A percentile compares a stretch with the other conserved stretches of the same genome.
Evolutionary conservation across 2,113 vertebrate genomes (phyloP).

Genomic region (Panthera leo): DNA sequence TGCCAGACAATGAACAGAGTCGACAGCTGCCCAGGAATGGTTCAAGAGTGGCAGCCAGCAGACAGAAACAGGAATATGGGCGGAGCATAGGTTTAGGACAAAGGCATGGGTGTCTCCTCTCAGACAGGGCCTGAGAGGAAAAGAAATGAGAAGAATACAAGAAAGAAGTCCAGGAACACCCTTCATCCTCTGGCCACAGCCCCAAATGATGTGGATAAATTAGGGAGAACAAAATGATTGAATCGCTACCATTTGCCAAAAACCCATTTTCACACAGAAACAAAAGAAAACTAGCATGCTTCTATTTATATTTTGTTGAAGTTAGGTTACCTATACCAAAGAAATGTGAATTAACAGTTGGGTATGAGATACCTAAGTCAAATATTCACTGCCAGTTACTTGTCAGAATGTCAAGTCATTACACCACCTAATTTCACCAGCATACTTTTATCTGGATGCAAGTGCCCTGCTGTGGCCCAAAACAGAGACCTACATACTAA

Average conservation of each 20-base stretch:
- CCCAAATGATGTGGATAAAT: not conserved
- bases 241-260: conserved; percentile 11
- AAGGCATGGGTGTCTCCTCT: conserved; percentile 14
- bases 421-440: conserved; percentile 49
- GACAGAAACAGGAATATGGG: not conserved
- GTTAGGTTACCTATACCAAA: conserved; percentile 15
- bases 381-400: conserved; percentile 35
- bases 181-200: not conserved
- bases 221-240: conserved; percentile 20
- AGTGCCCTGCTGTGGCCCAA: not conserved
- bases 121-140: not conserved
- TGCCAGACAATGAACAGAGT: conserved; percentile 25
- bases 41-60: not conserved
- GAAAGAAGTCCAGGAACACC: not conserved
- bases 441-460: conserved; percentile 3
- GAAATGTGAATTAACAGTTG: conserved; percentile 1
- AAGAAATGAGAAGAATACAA: conserved; percentile 27
- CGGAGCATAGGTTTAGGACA: not conserved
- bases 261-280: conserved; percentile 21
- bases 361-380: not conserved
- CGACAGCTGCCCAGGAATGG: not conserved
- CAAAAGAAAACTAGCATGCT: not conserved
- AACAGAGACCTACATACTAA: conserved; percentile 14
- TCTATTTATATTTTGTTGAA: conserved; percentile 29
- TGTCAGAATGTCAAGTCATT: not conserved